Conservation (phyloP, 2,888 invertebrate genomes). For the Liposcelis brunnea region DNA sequence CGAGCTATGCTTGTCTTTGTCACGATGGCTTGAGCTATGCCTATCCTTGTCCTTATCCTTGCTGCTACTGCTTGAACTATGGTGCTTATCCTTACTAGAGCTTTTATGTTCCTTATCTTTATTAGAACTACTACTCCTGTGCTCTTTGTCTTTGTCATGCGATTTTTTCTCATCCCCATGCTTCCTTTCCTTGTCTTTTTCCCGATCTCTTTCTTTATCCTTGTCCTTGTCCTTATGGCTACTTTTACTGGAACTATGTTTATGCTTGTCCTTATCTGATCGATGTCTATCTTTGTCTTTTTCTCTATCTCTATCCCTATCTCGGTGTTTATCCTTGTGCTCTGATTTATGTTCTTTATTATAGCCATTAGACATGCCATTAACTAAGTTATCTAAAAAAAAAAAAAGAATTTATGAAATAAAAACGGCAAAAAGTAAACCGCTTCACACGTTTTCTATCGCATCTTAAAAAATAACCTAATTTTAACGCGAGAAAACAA, state of each 20-base stretch:
- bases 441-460: no score
- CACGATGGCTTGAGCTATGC: slow-evolving; percentile 32
- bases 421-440: neutral
- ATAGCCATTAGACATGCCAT: slow-evolving; percentile 68
- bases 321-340: slow-evolving; percentile 32
- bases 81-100: slow-evolving; percentile 19
- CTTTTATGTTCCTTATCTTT: slow-evolving; percentile 17
- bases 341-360: slow-evolving; percentile 37
- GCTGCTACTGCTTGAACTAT: slow-evolving; percentile 25
- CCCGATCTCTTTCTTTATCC: slow-evolving; percentile 28
- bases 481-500: no score
- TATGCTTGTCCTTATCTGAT: slow-evolving; percentile 35
- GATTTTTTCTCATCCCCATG: slow-evolving; percentile 7
- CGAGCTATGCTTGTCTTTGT: slow-evolving; percentile 33
- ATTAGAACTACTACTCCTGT: slow-evolving; percentile 15
- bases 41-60: slow-evolving; percentile 35
- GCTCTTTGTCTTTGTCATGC: slow-evolving; percentile 6
- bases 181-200: slow-evolving; percentile 29
- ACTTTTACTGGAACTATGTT: slow-evolving; percentile 16
- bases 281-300: slow-evolving; percentile 32
- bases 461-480: no score
- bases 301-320: slow-evolving; percentile 30
- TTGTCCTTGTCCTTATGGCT: slow-evolving; percentile 14
- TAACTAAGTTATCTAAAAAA: slow-evolving; percentile 34
- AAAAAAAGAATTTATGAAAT: slow-evolving; percentile 4